Conservation (phyloP, 2,797 vertebrate genomes). For the Danio albolineatus region DNA sequence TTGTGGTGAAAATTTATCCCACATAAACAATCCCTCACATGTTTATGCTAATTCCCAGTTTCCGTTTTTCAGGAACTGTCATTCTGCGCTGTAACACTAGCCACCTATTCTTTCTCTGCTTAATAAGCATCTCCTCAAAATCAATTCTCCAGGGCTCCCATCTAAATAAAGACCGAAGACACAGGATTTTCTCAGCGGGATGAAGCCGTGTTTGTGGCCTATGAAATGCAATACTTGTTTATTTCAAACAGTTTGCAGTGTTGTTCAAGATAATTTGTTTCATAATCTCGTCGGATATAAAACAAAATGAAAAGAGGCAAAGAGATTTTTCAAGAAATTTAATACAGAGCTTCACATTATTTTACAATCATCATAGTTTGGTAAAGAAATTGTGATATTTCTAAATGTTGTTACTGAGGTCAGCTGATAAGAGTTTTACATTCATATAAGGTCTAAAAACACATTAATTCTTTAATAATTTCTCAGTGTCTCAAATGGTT, state of each 20-base stretch:
- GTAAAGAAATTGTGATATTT: background rate
- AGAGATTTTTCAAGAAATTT: background rate
- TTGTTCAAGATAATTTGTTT: constrained; percentile 80
- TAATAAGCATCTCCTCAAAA: constrained; percentile 65
- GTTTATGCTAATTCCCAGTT: constrained; percentile 64
- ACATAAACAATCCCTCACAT: constrained; percentile 50
- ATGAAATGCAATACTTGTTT: constrained; percentile 77
- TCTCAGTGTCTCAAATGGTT: no score
- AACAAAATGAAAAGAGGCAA: constrained; percentile 74
- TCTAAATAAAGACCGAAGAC: constrained; percentile 68
- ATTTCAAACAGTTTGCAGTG: constrained; percentile 76
- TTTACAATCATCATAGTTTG: background rate
- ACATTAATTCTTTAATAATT: no score
- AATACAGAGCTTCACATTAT: background rate
- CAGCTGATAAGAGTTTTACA: no score
- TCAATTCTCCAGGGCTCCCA: constrained; percentile 58
- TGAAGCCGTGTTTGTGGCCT: constrained; percentile 70
- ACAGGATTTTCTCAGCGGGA: constrained; percentile 67
- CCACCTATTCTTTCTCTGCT: constrained; percentile 55
- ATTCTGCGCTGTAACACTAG: constrained; percentile 55
- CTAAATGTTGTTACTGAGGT: no score
- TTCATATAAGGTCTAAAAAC: no score
- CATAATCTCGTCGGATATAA: constrained; percentile 82
- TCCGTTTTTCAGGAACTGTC: constrained; percentile 59
- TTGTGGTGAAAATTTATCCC: constrained; percentile 28